These are phyloP conservation scores for Peromyscus attwateri DNA, from an alignment of 2,797 vertebrate genomes.

Conservation along the genomic window DNA sequence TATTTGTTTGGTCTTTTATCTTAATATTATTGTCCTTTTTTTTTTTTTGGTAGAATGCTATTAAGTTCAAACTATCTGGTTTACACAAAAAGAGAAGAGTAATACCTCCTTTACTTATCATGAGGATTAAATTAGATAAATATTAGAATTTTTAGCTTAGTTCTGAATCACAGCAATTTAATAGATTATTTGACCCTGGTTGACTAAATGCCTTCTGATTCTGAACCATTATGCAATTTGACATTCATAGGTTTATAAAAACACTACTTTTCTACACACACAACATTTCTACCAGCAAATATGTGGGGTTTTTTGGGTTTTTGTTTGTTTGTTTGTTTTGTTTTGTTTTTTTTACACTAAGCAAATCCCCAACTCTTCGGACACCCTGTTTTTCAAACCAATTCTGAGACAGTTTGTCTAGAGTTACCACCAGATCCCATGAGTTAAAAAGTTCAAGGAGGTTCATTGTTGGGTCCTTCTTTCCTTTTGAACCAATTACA, in stretches of 20 bases:
- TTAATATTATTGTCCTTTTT: neutral
- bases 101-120: neutral
- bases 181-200: constrained; percentile 18
- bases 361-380: neutral
- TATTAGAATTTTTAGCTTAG: constrained; percentile 40
- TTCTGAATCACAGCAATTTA: constrained; percentile 9
- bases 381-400: neutral
- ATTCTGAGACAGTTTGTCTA: neutral
- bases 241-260: neutral
- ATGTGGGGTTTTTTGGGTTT: neutral
- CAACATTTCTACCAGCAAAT: neutral
- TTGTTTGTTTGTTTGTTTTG: neutral
- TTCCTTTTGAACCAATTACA: neutral
- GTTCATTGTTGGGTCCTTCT: neutral
- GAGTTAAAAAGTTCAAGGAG: neutral
- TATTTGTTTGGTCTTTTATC: neutral
- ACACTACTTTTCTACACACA: neutral
- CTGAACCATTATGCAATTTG: neutral
- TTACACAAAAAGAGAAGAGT: constrained; percentile 27
- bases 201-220: neutral
- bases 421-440: neutral
- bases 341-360: neutral
- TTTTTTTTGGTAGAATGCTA: neutral
- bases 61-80: neutral
- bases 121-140: constrained; percentile 24